A percentile compares a stretch with the other conserved stretches of the same genome.
Conservation (phyloP, 2,888 invertebrate genomes). For the Adela reaumurella region DNA sequence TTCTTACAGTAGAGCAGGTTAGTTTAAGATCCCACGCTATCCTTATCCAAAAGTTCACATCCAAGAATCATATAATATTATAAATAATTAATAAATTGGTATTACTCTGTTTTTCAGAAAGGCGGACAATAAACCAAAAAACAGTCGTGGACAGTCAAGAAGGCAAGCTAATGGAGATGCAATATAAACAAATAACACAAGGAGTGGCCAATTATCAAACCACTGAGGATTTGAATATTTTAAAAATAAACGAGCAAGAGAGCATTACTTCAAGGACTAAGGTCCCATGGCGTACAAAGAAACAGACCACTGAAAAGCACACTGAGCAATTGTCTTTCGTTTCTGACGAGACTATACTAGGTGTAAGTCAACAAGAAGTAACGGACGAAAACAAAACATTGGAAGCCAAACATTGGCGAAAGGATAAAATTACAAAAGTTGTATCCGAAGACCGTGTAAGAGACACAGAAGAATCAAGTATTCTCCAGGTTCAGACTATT, state of each 20-base stretch:
- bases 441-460: constrained; percentile 4
- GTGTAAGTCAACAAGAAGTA: constrained; percentile 9
- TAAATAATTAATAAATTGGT: constrained; percentile 1
- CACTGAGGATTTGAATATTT: constrained; percentile 38
- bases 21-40: no score
- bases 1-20: no score
- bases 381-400: constrained; percentile 13
- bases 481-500: neutral
- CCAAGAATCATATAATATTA: no score
- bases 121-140: constrained; percentile 24
- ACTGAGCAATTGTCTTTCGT: neutral
- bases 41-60: no score
- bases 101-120: constrained; percentile 24
- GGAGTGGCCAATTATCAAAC: constrained; percentile 26
- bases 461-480: constrained; percentile 10
- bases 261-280: constrained; percentile 27
- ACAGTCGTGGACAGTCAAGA: constrained; percentile 27
- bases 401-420: constrained; percentile 23
- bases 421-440: constrained; percentile 3
- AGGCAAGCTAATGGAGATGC: constrained; percentile 14
- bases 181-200: constrained; percentile 18
- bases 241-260: constrained; percentile 28
- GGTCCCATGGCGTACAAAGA: constrained; percentile 36
- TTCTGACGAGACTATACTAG: constrained; percentile 11
- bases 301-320: neutral